Base-by-base conservation (phyloP, 2,888 invertebrate genomes). In the Oscheius sp. region DNA sequence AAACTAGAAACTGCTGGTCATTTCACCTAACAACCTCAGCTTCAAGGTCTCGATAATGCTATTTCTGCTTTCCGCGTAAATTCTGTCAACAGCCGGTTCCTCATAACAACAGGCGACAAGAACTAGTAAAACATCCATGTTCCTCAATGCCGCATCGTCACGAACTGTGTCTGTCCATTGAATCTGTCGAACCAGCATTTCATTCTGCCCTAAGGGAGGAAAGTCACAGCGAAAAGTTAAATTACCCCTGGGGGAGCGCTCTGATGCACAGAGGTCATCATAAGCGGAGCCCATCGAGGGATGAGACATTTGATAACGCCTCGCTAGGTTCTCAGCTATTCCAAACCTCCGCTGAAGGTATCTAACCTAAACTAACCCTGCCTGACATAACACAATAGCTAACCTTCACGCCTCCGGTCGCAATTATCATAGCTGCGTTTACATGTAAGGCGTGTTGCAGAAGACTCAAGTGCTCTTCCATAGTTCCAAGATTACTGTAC, bases 41-140 rank as follows among this genome's bases (percentile, higher is more conserved):
- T 72, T 72, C 7, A 72, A n/a, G n/a, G 66, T 72, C 66, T 72
- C 72, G 23, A 68, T 64, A 12, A 72, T n/a, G 29, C 72, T 68
- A 7, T 58, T 72, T 43, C 66, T 53, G 29, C 55, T 72, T 53
- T 72, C 72, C 27, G 43, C 43, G 25, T 72, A 72, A 21, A 41
- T 45, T 18, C 41, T 18, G 56, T 66, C 58, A 16, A 56, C 27
- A 27, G 45, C 45, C 27, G 55, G 56, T 68, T 64, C 66, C 53
- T 72, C 72, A 35, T 72, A 72, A 46, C 72, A 72, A 55, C 72
- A 72, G 12, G 72, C 64, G n/a, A 72, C 58, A 12, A 56, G 66
- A 45, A 72, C 45, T 41, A 72, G 43, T 27, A 72, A 21, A 29
- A 49, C 72, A 55, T 72, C 56, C 72, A 72, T 56, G n/a, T 72